phyloP scores from a whole-genome alignment of 2,797 vertebrate species.

The Lagodon rhomboides region DNA sequence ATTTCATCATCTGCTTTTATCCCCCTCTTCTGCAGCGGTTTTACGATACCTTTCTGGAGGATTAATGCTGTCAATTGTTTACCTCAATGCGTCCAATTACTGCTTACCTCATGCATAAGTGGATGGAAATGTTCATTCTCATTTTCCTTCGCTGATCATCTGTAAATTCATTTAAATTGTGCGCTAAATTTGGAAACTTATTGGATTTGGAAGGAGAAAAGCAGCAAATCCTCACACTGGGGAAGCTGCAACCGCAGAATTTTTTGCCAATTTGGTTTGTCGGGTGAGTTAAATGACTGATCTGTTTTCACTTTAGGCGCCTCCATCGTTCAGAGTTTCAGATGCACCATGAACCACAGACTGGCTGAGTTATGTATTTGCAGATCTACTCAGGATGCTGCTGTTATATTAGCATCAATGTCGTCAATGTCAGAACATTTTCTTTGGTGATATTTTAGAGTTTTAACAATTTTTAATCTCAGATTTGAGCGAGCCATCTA shows the following conservation, averaged over 20 bases:
- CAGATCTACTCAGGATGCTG: neutral
- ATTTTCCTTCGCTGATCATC: neutral
- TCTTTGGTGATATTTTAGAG: neutral
- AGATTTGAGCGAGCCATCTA: neutral
- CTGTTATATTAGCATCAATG: neutral
- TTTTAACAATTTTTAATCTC: neutral
- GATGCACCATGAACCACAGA: neutral
- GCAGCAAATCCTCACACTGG: neutral
- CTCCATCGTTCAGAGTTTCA: neutral
- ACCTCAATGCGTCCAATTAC: neutral
- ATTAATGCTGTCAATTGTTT: no score
- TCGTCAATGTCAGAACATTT: neutral
- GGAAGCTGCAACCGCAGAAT: neutral
- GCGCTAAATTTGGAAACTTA: neutral
- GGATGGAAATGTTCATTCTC: neutral
- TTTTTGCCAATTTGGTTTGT: neutral
- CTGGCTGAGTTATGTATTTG: no score
- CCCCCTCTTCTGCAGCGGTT: no score
- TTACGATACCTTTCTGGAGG: no score
- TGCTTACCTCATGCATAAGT: no score
- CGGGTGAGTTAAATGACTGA: neutral
- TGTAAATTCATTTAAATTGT: neutral
- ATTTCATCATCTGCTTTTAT: neutral
- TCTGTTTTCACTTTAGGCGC: neutral
- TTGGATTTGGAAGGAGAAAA: neutral